Evolutionary conservation across 1,140 invertebrate genomes (phyloP).

Genomic region (Hylaeus anthracinus): DNA sequence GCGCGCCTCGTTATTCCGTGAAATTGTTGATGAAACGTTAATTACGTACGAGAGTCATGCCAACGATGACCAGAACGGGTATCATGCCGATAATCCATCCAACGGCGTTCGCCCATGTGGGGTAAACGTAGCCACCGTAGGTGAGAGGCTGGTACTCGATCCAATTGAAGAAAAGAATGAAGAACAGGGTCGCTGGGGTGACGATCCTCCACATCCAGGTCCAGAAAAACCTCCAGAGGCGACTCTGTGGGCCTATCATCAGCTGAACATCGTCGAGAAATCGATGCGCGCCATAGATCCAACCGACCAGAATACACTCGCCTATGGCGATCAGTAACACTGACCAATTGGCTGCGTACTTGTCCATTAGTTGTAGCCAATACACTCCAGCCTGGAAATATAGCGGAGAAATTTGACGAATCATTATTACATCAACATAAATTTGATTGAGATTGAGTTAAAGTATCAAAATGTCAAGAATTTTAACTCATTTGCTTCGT

Average conservation of each 20-base stretch:
- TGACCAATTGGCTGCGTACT: conserved; percentile 93
- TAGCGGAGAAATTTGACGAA: too few species aligned
- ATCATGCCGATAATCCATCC: conserved; percentile 89
- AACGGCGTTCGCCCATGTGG: conserved; percentile 88
- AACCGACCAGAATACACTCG: conserved; percentile 89
- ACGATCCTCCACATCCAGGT: conserved; percentile 89
- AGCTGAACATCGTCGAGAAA: conserved; percentile 89
- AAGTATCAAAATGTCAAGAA: too few species aligned
- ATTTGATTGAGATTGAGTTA: too few species aligned
- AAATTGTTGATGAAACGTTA: too few species aligned
- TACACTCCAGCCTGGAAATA: conserved; percentile 89
- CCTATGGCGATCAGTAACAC: conserved; percentile 90
- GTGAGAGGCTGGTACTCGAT: conserved; percentile 89
- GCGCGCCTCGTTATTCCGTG: too few species aligned
- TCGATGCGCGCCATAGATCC: conserved; percentile 91
- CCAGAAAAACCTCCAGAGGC: conserved; percentile 89
- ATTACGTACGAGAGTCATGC: conserved; percentile 84
- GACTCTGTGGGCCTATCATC: conserved; percentile 89
- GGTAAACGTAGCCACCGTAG: conserved; percentile 88
- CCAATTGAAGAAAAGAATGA: conserved; percentile 92
- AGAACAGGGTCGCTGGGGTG: conserved; percentile 88
- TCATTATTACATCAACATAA: too few species aligned
- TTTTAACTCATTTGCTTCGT: too few species aligned
- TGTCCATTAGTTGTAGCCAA: conserved; percentile 92
- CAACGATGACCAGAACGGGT: conserved; percentile 87